Evolutionary conservation across 2,113 vertebrate genomes (phyloP), one percentile per base, ranked within the genome.

Genomic region (Oryzias curvinotus): DNA sequence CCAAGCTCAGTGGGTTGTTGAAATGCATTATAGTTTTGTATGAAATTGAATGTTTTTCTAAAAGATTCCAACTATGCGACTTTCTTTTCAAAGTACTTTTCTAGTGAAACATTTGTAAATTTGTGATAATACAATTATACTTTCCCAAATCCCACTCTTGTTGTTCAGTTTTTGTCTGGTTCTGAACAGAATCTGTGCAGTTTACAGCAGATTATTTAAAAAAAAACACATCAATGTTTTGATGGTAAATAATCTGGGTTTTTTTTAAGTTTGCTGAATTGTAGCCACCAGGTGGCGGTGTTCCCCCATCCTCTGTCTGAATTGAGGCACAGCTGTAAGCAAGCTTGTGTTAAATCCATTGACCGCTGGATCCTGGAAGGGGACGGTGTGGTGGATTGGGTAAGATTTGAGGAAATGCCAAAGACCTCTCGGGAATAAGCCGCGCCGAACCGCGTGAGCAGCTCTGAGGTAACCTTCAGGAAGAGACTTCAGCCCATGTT

Each of bases 41-140:
- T 75, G 79, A 84, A 87, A 88, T 67, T 85, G 88, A 90, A 88
- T 91, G 86, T 90, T 88, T 90, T 88, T 88, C 79, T 85, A 72
- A 84, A 84, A 73, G 75, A 86, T 83, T 82, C 73, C 82, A 75
- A 19, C 67, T 59, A 68, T 77, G 68, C 72, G 73, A 72, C 78
- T 58, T 61, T 65, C 72, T 87, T 88, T 68, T 74, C 67, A 68
- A 75, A 41, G 52, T 73, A 46, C 66, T 81, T 87, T 83, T 85
- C 88, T 82, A 87, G 83, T 76, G 69, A 68, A 81, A 77, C 57
- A 73, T 78, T 53, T 70, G 69, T 85, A 88, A 62, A 85, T 78
- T 87, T 91, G 82, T 85, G 82, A 86, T 83, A 69, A 91, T 87
- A 85, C 10, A 87, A 85, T 81, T 72, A 67, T 88, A 85, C 83